Evolutionary conservation across 2,888 invertebrate species (phyloP).

Genomic region (Pachymerium ferrugineum): DNA sequence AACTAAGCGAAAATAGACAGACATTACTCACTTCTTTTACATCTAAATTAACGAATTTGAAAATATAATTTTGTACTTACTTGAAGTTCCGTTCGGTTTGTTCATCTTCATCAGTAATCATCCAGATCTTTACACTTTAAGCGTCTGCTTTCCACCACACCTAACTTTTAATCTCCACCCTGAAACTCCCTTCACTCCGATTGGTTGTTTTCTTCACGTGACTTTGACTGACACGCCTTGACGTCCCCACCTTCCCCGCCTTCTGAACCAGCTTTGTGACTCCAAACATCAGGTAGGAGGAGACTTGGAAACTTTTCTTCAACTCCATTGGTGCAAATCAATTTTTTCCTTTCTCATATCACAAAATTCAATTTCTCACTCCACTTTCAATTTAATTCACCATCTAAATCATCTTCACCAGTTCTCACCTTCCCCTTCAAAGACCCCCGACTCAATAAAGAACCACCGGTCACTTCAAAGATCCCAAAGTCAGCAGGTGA

Average conservation of each 20-base stretch:
- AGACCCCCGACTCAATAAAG: too few species aligned
- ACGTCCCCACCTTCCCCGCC: not conserved
- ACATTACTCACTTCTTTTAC: too few species aligned
- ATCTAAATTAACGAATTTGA: not conserved
- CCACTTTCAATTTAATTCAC: not conserved
- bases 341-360: not conserved
- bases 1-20: too few species aligned
- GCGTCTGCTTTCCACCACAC: not conserved
- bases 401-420: not conserved
- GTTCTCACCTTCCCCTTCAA: not conserved
- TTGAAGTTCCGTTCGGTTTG: not conserved
- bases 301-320: not conserved
- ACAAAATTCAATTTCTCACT: not conserved
- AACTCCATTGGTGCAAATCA: not conserved
- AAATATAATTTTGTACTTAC: not conserved
- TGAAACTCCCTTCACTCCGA: not conserved
- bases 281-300: not conserved
- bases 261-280: not conserved
- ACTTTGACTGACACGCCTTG: not conserved
- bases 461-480: not conserved
- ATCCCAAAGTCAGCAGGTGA: not conserved
- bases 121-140: not conserved
- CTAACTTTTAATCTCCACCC: not conserved
- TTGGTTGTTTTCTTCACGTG: not conserved
- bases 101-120: not conserved